Conservation (phyloP, 2,888 invertebrate species). For the Chymomyza fuscimana region DNA sequence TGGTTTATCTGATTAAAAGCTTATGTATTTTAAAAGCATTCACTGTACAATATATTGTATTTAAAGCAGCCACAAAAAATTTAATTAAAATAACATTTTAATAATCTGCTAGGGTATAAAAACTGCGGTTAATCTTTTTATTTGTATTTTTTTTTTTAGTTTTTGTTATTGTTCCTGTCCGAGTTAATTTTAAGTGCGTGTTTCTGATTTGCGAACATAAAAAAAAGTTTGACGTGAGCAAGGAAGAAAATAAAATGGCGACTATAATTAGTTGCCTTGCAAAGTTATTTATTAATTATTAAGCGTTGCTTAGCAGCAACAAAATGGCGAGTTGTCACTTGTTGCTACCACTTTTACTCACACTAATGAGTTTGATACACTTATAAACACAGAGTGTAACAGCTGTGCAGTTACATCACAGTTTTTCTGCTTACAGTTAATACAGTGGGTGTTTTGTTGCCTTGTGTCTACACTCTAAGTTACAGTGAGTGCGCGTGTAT, state of each 20-base stretch:
- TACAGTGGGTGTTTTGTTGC: conserved; percentile 12
- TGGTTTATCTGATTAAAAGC: no score
- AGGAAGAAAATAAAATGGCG: conserved; percentile 41
- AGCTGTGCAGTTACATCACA: conserved; percentile 32
- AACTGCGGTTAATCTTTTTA: no score
- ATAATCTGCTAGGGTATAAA: no score
- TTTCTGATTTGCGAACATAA: no score
- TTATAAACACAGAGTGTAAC: neutral
- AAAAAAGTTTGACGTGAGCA: neutral
- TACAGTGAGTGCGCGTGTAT: neutral
- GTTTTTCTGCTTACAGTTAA: neutral
- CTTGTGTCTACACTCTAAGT: neutral
- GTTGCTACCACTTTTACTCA: neutral
- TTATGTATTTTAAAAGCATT: no score
- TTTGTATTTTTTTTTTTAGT: no score
- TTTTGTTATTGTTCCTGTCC: no score
- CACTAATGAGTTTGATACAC: neutral
- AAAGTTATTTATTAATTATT: conserved; percentile 10
- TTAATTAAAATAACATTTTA: no score
- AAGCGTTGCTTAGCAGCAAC: conserved; percentile 11
- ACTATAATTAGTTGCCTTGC: conserved; percentile 41
- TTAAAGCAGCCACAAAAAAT: no score
- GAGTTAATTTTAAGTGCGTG: neutral
- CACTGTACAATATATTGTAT: no score
- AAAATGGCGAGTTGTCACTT: conserved; percentile 5